These are phyloP conservation scores for Argya squamiceps DNA, from an alignment of 2,797 vertebrate species.

Conservation along the genomic window DNA sequence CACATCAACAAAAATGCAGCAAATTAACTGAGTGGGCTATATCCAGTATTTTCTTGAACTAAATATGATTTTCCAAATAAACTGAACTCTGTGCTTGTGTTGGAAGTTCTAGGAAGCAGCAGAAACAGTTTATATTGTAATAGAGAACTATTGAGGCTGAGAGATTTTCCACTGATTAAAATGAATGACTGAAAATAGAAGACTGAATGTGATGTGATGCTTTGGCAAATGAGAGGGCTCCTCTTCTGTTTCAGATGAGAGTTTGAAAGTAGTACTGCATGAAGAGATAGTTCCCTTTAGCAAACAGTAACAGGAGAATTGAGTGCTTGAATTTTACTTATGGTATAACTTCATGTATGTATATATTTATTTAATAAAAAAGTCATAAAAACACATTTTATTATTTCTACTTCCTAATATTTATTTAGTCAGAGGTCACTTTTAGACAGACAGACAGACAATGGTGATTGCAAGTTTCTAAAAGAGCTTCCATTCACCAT, in stretches of 20 bases:
- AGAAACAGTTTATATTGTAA: not conserved
- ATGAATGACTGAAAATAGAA: not conserved
- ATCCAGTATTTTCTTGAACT: not conserved
- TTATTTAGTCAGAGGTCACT: constrained; percentile 51
- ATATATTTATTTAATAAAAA: not conserved
- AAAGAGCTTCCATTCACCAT: constrained; percentile 43
- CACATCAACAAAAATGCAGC: accelerated
- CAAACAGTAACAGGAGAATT: not conserved
- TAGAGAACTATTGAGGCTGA: not conserved
- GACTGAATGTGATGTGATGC: not conserved
- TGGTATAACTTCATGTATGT: not conserved
- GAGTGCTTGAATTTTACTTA: not conserved
- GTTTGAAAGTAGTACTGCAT: not conserved
- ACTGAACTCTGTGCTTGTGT: not conserved
- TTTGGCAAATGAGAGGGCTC: not conserved
- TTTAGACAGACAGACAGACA: constrained; percentile 32
- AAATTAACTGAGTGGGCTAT: not conserved
- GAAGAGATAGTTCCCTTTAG: not conserved
- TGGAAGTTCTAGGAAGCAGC: not conserved
- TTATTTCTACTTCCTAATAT: not conserved
- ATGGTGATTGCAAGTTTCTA: constrained; percentile 59
- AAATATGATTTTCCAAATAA: not conserved
- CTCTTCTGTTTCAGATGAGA: not conserved
- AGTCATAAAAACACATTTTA: not conserved
- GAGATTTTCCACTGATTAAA: not conserved